Percentiles rank a stretch among this genome's conserved stretches.
Evolutionary conservation across 2,888 invertebrate genomes (phyloP).

Genomic region (Sepiola atlantica): DNA sequence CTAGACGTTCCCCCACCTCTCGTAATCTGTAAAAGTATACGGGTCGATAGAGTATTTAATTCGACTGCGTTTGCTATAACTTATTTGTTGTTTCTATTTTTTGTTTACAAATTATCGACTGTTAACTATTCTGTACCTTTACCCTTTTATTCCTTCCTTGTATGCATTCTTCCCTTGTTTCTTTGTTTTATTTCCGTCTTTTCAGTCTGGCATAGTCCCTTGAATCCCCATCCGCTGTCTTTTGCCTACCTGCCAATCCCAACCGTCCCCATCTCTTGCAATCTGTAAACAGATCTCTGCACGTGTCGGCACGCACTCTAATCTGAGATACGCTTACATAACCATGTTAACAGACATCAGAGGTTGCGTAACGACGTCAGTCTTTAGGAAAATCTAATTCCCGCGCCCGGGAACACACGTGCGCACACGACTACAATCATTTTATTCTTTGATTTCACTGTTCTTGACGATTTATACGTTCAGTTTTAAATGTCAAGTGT

Average conservation of each 20-base stretch:
- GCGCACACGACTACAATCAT: no score
- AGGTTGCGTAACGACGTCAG: neutral
- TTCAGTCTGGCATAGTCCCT: neutral
- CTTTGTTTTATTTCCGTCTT: neutral
- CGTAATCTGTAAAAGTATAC: no score
- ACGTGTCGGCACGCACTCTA: neutral
- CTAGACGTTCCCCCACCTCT: no score
- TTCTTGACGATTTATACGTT: no score
- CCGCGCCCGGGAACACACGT: neutral
- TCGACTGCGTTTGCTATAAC: no score
- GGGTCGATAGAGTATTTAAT: no score
- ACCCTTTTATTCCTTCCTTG: neutral
- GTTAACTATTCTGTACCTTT: no score
- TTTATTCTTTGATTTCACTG: no score
- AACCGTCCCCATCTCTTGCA: neutral
- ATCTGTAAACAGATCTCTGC: neutral
- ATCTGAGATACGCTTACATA: neutral
- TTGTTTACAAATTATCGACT: no score
- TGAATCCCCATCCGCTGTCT: neutral
- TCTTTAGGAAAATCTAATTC: neutral
- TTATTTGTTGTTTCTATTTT: no score
- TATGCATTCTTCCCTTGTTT: neutral
- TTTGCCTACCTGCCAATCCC: neutral
- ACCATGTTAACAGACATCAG: conserved; percentile 5
- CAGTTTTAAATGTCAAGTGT: neutral